A percentile compares a stretch with the other conserved stretches of the same genome.
These are phyloP conservation scores for Macrophya alboannulata DNA, from an alignment of 2,888 invertebrate species.

Conservation along the genomic window DNA sequence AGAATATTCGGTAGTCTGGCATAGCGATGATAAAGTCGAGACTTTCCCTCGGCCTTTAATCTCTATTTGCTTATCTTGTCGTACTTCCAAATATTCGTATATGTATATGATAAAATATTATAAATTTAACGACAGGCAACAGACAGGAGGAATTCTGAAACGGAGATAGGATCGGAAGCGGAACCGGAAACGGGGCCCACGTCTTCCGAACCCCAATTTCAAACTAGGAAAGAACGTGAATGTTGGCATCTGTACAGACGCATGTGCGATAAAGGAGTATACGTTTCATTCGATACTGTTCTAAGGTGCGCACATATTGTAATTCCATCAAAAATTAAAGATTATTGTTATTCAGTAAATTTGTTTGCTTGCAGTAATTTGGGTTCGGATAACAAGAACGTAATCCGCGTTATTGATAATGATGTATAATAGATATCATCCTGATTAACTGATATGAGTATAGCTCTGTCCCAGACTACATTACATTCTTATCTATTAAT, in stretches of 20 bases:
- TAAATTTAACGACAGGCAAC: not conserved
- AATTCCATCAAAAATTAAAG: not conserved
- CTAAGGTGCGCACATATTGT: slow-evolving; percentile 77
- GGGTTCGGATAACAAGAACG: not conserved
- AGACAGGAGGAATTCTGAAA: slow-evolving; percentile 43
- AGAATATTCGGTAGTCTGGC: not conserved
- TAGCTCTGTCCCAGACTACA: no score
- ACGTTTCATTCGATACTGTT: slow-evolving; percentile 87
- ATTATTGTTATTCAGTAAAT: not conserved
- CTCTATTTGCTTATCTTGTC: not conserved
- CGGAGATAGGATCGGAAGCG: slow-evolving; percentile 59
- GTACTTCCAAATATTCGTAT: not conserved
- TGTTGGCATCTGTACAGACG: slow-evolving; percentile 87
- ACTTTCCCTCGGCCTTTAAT: not conserved
- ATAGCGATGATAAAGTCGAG: not conserved
- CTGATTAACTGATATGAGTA: no score
- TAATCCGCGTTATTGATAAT: not conserved
- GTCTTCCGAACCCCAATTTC: slow-evolving; percentile 80
- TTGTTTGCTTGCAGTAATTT: not conserved
- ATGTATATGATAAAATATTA: not conserved
- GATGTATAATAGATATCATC: not conserved
- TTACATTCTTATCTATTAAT: no score
- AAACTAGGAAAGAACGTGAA: slow-evolving; percentile 83
- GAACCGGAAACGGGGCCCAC: slow-evolving; percentile 62
- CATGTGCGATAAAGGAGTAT: slow-evolving; percentile 87